Evolutionary conservation across 2,888 invertebrate species (phyloP).

Genomic region (Alentia gelatinosa): DNA sequence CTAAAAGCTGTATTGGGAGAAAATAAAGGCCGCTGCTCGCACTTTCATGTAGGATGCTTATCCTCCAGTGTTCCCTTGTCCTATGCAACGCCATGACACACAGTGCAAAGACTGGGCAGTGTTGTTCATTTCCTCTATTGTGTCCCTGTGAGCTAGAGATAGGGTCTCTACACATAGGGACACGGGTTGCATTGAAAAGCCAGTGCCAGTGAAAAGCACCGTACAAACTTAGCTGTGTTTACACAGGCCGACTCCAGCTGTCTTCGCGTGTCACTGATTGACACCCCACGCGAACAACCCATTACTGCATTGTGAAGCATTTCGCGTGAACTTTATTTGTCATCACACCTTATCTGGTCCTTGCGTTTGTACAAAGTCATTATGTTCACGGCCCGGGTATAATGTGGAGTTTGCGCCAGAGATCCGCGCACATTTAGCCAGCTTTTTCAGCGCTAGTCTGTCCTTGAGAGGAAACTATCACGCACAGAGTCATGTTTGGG

Average conservation of each 20-base stretch:
- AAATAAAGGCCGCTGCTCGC: background rate
- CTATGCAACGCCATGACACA: background rate
- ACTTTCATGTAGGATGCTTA: background rate
- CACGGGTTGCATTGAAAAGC: background rate
- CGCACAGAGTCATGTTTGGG: background rate
- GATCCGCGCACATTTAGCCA: too few relatives aligned
- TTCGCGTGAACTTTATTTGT: background rate
- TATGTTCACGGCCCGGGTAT: background rate
- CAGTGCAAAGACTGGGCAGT: background rate
- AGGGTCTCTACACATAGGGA: background rate
- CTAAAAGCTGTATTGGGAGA: background rate
- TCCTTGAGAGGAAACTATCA: background rate
- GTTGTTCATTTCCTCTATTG: background rate
- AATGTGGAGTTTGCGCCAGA: too few relatives aligned
- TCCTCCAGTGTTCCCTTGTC: background rate
- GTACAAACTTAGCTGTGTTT: background rate
- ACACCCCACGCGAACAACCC: slow-evolving; percentile 27
- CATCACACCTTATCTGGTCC: background rate
- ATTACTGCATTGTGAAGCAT: background rate
- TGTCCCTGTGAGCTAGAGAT: background rate
- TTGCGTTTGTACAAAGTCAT: background rate
- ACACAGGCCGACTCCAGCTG: background rate
- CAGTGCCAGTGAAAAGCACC: background rate
- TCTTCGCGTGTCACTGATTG: background rate
- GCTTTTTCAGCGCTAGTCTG: too few relatives aligned